phyloP scores from a whole-genome alignment of 2,888 invertebrate genomes.

The Embidobia sp. region DNA sequence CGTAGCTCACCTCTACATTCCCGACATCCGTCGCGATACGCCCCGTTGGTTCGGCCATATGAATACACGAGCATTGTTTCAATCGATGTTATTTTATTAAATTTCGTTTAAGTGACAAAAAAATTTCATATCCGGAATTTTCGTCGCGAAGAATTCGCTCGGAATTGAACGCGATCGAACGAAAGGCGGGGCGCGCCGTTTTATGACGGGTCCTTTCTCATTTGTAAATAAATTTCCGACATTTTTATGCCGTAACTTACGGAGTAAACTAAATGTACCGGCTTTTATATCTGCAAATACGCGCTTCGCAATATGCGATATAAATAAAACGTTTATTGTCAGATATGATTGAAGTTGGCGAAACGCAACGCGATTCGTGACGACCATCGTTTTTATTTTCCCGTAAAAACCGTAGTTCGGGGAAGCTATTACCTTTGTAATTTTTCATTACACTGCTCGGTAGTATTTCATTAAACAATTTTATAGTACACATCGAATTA shows the following conservation, averaged over 20 bases:
- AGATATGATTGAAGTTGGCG: conserved; percentile 8
- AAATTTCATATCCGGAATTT: conserved; percentile 49
- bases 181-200: conserved; percentile 6
- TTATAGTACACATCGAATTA: no score
- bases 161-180: conserved; percentile 31
- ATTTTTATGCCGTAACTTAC: conserved; percentile 28
- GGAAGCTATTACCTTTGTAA: no score
- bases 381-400: background rate
- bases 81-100: conserved; percentile 48
- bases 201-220: conserved; percentile 27
- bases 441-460: no score
- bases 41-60: conserved; percentile 30
- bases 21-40: conserved; percentile 6
- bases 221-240: conserved; percentile 45
- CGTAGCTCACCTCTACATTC: conserved; percentile 36
- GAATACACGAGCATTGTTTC: conserved; percentile 35
- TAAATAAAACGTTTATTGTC: conserved; percentile 12
- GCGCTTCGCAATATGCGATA: no score
- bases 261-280: conserved; percentile 18
- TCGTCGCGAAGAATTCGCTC: conserved; percentile 23
- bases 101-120: conserved; percentile 41
- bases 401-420: background rate
- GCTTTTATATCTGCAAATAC: no score
- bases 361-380: no score
- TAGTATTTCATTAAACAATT: no score